A percentile compares a stretch with the other conserved stretches of the same genome.
These are phyloP conservation scores for Scortum barcoo DNA, from an alignment of 2,113 vertebrate genomes.

Conservation along the genomic window DNA sequence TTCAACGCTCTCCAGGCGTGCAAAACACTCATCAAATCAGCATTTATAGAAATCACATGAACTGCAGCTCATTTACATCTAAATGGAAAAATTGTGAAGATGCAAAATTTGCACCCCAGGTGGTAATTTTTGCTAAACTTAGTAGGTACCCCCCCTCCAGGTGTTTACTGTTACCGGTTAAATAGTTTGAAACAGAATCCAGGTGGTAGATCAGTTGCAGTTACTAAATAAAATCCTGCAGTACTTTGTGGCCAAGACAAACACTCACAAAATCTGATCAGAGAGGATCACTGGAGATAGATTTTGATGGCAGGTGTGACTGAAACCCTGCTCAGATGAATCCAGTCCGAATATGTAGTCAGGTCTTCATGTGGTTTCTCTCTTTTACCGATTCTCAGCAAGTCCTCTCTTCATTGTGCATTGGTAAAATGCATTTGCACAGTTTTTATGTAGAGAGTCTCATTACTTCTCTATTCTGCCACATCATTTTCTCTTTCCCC, in stretches of 20 bases:
- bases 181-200: constrained; percentile 1
- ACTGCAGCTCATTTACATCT: constrained; percentile 9
- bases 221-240: not conserved
- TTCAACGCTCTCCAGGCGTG: not conserved
- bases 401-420: constrained; percentile 20
- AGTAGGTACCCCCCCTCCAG: not conserved
- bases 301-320: constrained; percentile 16
- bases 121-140: not conserved
- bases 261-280: not conserved
- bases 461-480: constrained; percentile 37
- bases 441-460: constrained; percentile 16
- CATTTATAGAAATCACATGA: constrained; percentile 10
- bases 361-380: constrained; percentile 13
- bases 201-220: not conserved
- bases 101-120: not conserved
- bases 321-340: constrained; percentile 12
- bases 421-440: constrained; percentile 27
- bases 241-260: not conserved
- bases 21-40: constrained; percentile 12
- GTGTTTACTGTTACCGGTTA: constrained; percentile 15
- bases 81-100: not conserved
- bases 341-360: constrained; percentile 8
- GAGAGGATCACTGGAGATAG: constrained; percentile 5
- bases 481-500: constrained; percentile 23
- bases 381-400: constrained; percentile 9